Percentiles rank a stretch among this genome's conserved stretches.
phyloP scores from a whole-genome alignment of 2,797 vertebrate species.

The Trichosurus vulpecula region DNA sequence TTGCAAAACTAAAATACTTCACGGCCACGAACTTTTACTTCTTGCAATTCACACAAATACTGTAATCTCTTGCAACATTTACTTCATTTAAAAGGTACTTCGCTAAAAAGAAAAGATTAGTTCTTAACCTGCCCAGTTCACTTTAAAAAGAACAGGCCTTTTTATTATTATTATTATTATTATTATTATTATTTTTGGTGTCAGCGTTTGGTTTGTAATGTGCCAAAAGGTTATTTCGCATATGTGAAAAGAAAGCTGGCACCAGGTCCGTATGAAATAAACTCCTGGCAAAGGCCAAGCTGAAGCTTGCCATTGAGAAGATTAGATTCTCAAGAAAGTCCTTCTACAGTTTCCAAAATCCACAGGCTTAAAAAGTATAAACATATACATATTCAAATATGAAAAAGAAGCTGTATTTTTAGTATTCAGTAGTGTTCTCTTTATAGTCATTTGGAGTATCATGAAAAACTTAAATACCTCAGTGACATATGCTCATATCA shows the following conservation, averaged over 20 bases:
- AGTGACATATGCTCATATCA: not conserved
- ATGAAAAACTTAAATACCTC: constrained; percentile 17
- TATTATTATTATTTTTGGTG: constrained; percentile 13
- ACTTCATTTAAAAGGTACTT: constrained; percentile 74
- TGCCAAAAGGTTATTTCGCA: constrained; percentile 80
- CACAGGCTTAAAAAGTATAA: constrained; percentile 66
- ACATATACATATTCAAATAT: constrained; percentile 1
- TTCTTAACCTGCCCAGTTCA: constrained; percentile 59
- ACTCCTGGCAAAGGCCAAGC: constrained; percentile 75
- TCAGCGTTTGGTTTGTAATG: constrained; percentile 67
- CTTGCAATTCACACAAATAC: constrained; percentile 75
- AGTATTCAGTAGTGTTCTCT: constrained; percentile 64
- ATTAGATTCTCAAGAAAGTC: constrained; percentile 78
- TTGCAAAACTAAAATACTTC: constrained; percentile 79
- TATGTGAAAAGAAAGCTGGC: constrained; percentile 81
- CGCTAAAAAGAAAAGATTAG: constrained; percentile 72
- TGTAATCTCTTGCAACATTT: constrained; percentile 74
- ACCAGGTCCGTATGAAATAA: constrained; percentile 76
- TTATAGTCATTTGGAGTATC: constrained; percentile 38
- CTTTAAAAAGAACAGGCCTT: constrained; percentile 59
- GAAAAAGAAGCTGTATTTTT: constrained; percentile 48
- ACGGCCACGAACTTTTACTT: constrained; percentile 68
- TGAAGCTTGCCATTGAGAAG: constrained; percentile 78
- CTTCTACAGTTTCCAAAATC: constrained; percentile 73
- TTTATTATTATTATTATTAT: no score